Conservation (phyloP, 2,888 invertebrate species). For the Tanaodytes sp. region DNA sequence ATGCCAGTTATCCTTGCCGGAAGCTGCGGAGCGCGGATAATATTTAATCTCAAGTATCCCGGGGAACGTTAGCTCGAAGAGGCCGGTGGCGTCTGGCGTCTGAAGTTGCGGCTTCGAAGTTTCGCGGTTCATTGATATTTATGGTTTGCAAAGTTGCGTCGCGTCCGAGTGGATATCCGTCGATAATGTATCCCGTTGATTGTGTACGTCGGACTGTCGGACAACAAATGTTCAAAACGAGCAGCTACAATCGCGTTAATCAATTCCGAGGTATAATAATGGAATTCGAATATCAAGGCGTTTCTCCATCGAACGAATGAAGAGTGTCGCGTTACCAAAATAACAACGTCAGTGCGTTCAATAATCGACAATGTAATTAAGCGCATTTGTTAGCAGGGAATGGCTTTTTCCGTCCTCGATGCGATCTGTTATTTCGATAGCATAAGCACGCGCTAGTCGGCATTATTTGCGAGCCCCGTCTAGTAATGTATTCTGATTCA, state of each 20-base stretch:
- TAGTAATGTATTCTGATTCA: constrained; percentile 35
- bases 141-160: constrained; percentile 34
- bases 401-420: constrained; percentile 30
- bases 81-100: constrained; percentile 43
- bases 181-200: constrained; percentile 28
- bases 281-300: constrained; percentile 23
- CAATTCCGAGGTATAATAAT: too few species aligned
- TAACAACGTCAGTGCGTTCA: constrained; percentile 38
- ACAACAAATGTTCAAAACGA: too few species aligned
- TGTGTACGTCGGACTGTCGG: too few species aligned
- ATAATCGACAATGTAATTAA: constrained; percentile 52
- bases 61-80: constrained; percentile 43
- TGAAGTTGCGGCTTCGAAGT: constrained; percentile 52
- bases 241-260: too few species aligned
- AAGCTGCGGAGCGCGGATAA: constrained; percentile 51
- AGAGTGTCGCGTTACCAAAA: constrained; percentile 34
- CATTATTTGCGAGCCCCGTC: constrained; percentile 26
- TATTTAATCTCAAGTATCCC: constrained; percentile 53
- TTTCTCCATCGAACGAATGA: constrained; percentile 21
- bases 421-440: constrained; percentile 43
- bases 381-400: constrained; percentile 45
- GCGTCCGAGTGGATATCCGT: constrained; percentile 14
- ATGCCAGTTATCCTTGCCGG: constrained; percentile 52
- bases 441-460: constrained; percentile 21
- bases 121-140: constrained; percentile 52